These are phyloP conservation scores for Caenorhabditis doughertyi DNA, from an alignment of 2,888 invertebrate species.

Conservation along the genomic window DNA sequence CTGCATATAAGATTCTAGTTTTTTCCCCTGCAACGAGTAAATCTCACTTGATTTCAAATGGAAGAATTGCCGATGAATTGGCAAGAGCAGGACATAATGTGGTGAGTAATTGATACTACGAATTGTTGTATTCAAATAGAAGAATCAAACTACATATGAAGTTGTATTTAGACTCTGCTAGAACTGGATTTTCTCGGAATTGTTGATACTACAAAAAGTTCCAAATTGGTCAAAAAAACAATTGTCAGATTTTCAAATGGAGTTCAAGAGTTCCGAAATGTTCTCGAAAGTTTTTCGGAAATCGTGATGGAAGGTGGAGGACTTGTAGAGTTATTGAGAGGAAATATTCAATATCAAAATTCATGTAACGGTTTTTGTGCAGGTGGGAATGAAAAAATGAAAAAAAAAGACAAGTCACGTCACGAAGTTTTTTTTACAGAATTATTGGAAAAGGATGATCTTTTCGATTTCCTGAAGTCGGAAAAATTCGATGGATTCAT, in stretches of 20 bases:
- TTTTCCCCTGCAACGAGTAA: constrained; percentile 68
- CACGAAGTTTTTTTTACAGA: constrained; percentile 57
- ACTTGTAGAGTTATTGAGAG: not conserved
- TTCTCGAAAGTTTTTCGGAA: constrained; percentile 20
- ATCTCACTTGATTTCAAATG: constrained; percentile 74
- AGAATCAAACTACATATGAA: too few species aligned
- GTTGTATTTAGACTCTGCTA: constrained; percentile 50
- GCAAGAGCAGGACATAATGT: constrained; percentile 77
- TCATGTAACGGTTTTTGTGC: constrained; percentile 38
- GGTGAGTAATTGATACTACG: constrained; percentile 66
- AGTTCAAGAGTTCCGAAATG: constrained; percentile 1
- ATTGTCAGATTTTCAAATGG: constrained; percentile 48
- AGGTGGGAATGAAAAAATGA: too few species aligned
- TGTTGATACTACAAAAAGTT: constrained; percentile 53
- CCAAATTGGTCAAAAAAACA: constrained; percentile 55
- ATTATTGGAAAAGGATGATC: constrained; percentile 54
- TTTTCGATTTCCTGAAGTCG: constrained; percentile 57
- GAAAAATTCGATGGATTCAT: constrained; percentile 74
- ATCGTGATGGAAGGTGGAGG: constrained; percentile 27
- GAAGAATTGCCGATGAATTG: constrained; percentile 74
- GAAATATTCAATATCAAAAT: constrained; percentile 36
- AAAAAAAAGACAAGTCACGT: too few species aligned
- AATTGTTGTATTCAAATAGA: not conserved
- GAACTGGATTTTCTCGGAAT: constrained; percentile 68
- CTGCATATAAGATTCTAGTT: constrained; percentile 65